Conservation (phyloP, 2,113 vertebrate species). For the Pachypanchax playfairii region DNA sequence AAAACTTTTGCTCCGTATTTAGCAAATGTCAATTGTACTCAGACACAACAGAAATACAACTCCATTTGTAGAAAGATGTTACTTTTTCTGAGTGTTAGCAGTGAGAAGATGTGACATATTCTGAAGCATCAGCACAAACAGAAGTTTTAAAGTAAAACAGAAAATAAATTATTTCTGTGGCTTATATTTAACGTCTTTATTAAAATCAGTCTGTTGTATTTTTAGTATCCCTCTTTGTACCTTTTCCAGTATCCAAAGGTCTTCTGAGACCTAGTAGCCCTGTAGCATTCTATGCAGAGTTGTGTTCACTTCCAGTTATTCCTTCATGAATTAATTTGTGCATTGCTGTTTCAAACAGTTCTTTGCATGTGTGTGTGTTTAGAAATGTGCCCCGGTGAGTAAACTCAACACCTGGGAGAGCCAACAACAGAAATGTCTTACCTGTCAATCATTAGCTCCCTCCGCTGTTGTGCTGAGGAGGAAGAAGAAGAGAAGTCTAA, state of each 20-base stretch:
- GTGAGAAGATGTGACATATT: too few species aligned
- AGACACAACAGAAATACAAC: too few species aligned
- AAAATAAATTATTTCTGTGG: not conserved
- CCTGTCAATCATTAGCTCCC: conserved; percentile 68
- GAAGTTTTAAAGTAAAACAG: conserved; percentile 11
- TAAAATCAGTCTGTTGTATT: conserved; percentile 17
- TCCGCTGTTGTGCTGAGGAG: conserved; percentile 21
- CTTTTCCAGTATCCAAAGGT: conserved; percentile 18
- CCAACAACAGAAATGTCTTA: conserved; percentile 60
- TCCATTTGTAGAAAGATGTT: too few species aligned
- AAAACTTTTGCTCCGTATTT: too few species aligned
- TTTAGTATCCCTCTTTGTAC: conserved; percentile 20
- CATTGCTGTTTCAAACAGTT: conserved; percentile 14
- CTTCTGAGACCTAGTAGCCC: conserved; percentile 27
- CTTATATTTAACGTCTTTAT: not conserved
- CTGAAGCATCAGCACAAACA: too few species aligned
- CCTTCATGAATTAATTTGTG: conserved; percentile 8
- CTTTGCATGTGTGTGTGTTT: conserved; percentile 17
- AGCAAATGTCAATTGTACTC: too few species aligned
- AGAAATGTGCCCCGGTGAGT: conserved; percentile 13
- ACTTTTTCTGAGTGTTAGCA: too few species aligned
- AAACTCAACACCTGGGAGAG: conserved; percentile 63
- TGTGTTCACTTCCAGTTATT: conserved; percentile 3
- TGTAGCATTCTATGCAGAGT: conserved; percentile 4
- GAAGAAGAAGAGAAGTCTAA: conserved; percentile 40